Percentiles rank a stretch among this genome's conserved stretches.
Evolutionary conservation across 2,888 invertebrate genomes (phyloP).

Genomic region (Omphaloscelis lunosa): DNA sequence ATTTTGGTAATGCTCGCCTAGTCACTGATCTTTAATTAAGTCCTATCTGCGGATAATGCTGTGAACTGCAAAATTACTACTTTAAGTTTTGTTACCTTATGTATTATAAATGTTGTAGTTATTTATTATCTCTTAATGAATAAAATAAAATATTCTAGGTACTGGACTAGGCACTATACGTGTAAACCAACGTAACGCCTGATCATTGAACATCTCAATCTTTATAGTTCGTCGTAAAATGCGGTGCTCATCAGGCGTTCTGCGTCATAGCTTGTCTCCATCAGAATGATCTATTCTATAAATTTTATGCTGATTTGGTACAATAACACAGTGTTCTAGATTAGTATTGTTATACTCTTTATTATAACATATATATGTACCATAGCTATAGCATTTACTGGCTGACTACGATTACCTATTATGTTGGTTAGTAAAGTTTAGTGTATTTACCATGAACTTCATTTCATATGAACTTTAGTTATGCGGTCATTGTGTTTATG

Average conservation of each 20-base stretch:
- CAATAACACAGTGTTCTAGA: conserved; percentile 1
- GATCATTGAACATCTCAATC: conserved; percentile 2
- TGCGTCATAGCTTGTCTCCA: conserved; percentile 13
- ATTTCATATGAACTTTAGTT: too few relatives aligned
- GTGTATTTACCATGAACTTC: too few relatives aligned
- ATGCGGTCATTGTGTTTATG: neutral
- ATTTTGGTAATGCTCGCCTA: too few relatives aligned
- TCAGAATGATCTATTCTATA: neutral
- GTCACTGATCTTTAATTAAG: too few relatives aligned
- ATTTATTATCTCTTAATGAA: neutral
- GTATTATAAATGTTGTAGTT: too few relatives aligned
- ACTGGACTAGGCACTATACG: neutral
- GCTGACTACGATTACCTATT: neutral
- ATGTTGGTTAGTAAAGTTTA: neutral
- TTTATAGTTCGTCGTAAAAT: conserved; percentile 29
- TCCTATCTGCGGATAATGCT: too few relatives aligned
- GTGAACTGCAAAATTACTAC: too few relatives aligned
- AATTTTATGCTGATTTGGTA: conserved; percentile 32
- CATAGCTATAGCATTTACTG: neutral
- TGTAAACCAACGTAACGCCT: conserved; percentile 30
- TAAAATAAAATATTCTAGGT: neutral
- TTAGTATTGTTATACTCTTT: neutral
- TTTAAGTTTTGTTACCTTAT: too few relatives aligned
- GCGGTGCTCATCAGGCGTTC: conserved; percentile 30
- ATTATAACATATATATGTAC: neutral